Conservation (phyloP, 2,113 vertebrate species). For the Reinhardtius hippoglossoides region DNA sequence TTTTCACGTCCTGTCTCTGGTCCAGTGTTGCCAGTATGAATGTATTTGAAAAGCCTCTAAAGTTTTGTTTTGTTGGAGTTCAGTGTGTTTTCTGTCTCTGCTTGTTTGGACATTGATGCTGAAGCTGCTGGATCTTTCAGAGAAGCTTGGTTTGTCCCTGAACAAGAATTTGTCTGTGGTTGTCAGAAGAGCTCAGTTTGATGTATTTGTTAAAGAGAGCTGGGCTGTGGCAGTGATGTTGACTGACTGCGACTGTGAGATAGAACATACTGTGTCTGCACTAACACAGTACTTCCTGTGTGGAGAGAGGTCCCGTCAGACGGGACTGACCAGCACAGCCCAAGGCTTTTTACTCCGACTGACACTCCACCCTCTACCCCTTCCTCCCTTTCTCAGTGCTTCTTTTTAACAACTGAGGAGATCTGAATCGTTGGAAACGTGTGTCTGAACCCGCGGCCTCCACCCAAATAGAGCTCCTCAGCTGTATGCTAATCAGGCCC, state of each 20-base stretch:
- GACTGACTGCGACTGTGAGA: slow-evolving; percentile 66
- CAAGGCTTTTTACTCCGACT: slow-evolving; percentile 80
- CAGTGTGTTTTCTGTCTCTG: slow-evolving; percentile 19
- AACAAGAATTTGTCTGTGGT: slow-evolving; percentile 53
- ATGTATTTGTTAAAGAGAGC: slow-evolving; percentile 59
- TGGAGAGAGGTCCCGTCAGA: slow-evolving; percentile 69
- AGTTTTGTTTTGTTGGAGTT: slow-evolving; percentile 16
- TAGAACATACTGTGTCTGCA: slow-evolving; percentile 72
- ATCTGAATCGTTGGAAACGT: slow-evolving; percentile 82
- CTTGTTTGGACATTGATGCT: slow-evolving; percentile 2
- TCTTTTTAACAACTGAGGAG: slow-evolving; percentile 82
- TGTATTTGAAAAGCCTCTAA: slow-evolving; percentile 8
- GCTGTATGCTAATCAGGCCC: slow-evolving; percentile 92
- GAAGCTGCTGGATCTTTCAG: slow-evolving; percentile 15
- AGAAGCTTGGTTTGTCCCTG: slow-evolving; percentile 18
- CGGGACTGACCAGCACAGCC: slow-evolving; percentile 64
- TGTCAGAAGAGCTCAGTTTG: slow-evolving; percentile 60
- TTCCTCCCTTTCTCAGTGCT: slow-evolving; percentile 64
- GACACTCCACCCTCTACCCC: slow-evolving; percentile 51
- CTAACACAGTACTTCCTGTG: slow-evolving; percentile 75
- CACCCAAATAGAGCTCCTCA: slow-evolving; percentile 81
- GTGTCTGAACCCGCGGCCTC: slow-evolving; percentile 72
- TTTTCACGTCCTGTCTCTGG: slow-evolving; percentile 9
- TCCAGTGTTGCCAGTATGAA: not conserved
- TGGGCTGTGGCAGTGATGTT: slow-evolving; percentile 58